Evolutionary conservation across 2,113 vertebrate genomes (phyloP), one percentile per base, ranked within the genome.

Genomic region (Myotis yumanensis): DNA sequence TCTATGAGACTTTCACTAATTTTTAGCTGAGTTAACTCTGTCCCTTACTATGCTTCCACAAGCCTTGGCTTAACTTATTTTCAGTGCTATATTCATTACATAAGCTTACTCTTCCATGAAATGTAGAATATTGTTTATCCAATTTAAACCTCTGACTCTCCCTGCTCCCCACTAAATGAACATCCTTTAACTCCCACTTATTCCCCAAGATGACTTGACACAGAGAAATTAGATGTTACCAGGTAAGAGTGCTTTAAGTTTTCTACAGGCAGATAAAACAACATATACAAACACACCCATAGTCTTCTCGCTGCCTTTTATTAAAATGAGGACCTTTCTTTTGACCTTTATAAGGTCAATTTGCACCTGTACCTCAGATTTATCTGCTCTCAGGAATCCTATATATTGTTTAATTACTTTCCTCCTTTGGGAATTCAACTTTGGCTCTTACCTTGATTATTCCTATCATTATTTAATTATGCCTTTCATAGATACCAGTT

Each of bases 401-500:
- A 32, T 32, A 23, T 43, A 32, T 48, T 54, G 43, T 4, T 87
- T 66, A 86, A 43, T 77, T 89, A 2, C 69, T 80, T 72, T 80
- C 40, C 2, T 20, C 73, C 35, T 62, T 51, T 25, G 2, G 9
- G 0, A 93, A 94, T 75, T 89, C 10, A 86, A 51, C 3, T 82
- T 89, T 73, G 4, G 23, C 22, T 90, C 28, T 57, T 83, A 40
- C 6, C 5, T 84, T 52, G 4, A 72, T 52, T 16, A 82, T 48
- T 86, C 28, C 51, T 57, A 85, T 69, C 7, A 73, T 48, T 9
- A 86, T 37, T 92, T 95, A 94, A 59, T 48, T 72, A 64, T 46
- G 10, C 8, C 2, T 92, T 75, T 68, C 48, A 69, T 5, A 76
- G 66, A 9, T 35, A 82, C 17, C 3, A 72, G 75, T 59, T 43